Base-by-base conservation (phyloP, 2,113 vertebrate species). In the Nymphicus hollandicus region DNA sequence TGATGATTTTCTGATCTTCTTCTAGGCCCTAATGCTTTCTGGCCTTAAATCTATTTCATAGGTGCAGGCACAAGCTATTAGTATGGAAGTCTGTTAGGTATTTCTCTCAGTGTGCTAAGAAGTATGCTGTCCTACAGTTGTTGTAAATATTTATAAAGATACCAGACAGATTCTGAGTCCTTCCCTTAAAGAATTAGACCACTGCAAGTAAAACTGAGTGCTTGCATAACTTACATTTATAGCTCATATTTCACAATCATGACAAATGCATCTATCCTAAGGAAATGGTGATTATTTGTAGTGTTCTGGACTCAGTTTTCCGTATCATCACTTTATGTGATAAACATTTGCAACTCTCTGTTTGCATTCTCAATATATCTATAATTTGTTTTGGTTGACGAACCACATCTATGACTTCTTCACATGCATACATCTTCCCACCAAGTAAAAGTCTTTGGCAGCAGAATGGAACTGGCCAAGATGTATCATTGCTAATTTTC, bases 371-470 rank as follows among this genome's bases (percentile, higher is more conserved):
- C 44, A 6, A 63, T 52, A 46, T 79, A 35, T 80, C 58, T 41
- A 41, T 33, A 10, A 79, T 58, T 78, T 84, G 7, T 55, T 91
- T 58, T 41, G 24, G 15, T 58, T 53, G 25, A 88, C 85, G 18
- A 70, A 71, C 6, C 20, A 52, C 22, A 28, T 31, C 13, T 35
- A 17, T n/a, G 65, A 47, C 10, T 49, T 78, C 14, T 53, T 77
- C 58, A 56, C 5, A 33, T 3, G 8, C 11, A 19, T 15, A 11
- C 0, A 0, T 31, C 35, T 73, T 86, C 16, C 44, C 2, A 2
- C 46, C 47, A 90, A 64, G 11, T 31, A 31, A 10, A 86, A 73
- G 43, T 31, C 52, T 81, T 63, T 53, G 60, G 15, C 31, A 44
- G 31, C 15, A 88, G n/a, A 81, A 69, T 6, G 14, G 28, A 91